Evolutionary conservation across 2,888 invertebrate genomes (phyloP).

Genomic region (Eilema griseolum): DNA sequence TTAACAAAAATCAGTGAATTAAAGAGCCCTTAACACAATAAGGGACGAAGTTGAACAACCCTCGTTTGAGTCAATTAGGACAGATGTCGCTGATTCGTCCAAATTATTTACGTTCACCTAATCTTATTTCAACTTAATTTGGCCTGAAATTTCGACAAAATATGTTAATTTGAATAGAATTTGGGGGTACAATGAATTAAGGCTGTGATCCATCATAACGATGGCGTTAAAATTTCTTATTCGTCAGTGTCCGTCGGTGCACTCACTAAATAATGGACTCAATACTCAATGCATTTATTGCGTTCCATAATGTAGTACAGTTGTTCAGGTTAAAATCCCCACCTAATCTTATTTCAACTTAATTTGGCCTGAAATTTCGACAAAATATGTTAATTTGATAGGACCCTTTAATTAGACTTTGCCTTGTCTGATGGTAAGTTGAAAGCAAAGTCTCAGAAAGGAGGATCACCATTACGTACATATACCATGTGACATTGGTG

Average conservation of each 20-base stretch:
- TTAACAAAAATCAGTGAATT: conserved; percentile 44
- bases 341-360: conserved; percentile 70
- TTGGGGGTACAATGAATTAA: conserved; percentile 44
- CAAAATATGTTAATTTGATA: conserved; percentile 71
- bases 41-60: conserved; percentile 31
- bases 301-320: no score
- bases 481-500: no score
- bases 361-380: conserved; percentile 62
- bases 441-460: no score
- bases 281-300: no score
- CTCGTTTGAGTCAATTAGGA: conserved; percentile 57
- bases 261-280: no score
- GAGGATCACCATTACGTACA: no score
- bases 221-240: not conserved
- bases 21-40: conserved; percentile 37
- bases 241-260: no score
- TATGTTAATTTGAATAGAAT: conserved; percentile 70
- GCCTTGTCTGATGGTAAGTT: no score
- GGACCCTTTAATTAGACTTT: no score
- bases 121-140: conserved; percentile 71
- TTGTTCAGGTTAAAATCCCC: no score
- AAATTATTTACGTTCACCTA: conserved; percentile 67
- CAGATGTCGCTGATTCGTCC: conserved; percentile 52
- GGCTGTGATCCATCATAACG: conserved; percentile 14
- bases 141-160: conserved; percentile 63